These are phyloP conservation scores for Calcarius ornatus DNA, from an alignment of 2,113 vertebrate species.

Conservation along the genomic window DNA sequence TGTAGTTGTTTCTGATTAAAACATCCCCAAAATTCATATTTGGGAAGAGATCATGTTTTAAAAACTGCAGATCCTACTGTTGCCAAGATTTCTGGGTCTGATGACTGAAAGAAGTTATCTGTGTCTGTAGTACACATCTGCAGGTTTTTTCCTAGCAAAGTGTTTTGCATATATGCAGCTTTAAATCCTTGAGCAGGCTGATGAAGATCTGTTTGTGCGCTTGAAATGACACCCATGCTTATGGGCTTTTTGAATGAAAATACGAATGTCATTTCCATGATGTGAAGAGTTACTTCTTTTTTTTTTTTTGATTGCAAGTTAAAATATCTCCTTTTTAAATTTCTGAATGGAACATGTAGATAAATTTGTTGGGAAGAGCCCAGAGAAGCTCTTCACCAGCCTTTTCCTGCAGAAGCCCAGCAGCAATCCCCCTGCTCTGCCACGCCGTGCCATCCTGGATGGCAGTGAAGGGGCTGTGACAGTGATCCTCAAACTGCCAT, in stretches of 20 bases:
- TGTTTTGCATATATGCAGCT: neutral
- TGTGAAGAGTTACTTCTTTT: neutral
- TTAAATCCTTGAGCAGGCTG: neutral
- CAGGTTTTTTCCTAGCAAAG: neutral
- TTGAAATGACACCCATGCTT: neutral
- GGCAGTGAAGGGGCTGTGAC: neutral
- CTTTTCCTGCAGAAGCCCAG: neutral
- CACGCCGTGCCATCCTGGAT: rapidly evolving
- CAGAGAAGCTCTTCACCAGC: neutral
- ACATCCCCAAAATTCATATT: neutral
- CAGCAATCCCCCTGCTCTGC: neutral
- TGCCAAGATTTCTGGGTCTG: neutral
- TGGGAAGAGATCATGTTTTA: neutral
- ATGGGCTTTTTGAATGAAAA: neutral
- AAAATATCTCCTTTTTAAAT: neutral
- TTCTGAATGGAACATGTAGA: neutral
- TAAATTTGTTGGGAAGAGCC: neutral
- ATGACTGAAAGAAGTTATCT: neutral
- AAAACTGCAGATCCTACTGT: neutral
- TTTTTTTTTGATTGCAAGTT: neutral
- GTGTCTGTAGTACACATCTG: neutral
- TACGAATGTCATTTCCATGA: neutral
- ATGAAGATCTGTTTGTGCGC: neutral
- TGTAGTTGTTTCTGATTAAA: neutral
- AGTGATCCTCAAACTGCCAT: neutral